Conservation (phyloP, 2,113 vertebrate species). For the Sterna hirundo region DNA sequence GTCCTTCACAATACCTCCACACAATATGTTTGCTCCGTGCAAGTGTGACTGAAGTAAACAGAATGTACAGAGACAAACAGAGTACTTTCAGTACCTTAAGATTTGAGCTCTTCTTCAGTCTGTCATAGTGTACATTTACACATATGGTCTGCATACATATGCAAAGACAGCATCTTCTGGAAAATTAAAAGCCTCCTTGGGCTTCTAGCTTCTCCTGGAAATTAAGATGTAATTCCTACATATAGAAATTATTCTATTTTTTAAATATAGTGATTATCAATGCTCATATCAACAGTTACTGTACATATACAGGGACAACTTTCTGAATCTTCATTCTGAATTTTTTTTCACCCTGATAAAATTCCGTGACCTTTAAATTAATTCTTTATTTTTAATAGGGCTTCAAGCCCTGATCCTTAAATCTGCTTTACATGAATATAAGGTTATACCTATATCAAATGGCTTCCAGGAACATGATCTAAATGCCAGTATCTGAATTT, state of each 20-base stretch:
- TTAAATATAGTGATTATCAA: not conserved
- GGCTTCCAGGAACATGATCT: not conserved
- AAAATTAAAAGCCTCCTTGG: not conserved
- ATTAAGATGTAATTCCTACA: not conserved
- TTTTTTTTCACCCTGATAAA: not conserved
- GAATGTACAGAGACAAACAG: not conserved
- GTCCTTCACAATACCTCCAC: not conserved
- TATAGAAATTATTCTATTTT: not conserved
- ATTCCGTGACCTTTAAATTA: not conserved
- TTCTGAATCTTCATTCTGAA: not conserved
- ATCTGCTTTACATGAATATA: not conserved
- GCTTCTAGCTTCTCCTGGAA: not conserved
- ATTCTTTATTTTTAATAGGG: not conserved
- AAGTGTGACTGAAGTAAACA: not conserved
- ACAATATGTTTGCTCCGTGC: not conserved
- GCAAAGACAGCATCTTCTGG: not conserved
- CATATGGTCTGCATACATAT: not conserved
- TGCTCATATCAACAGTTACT: not conserved
- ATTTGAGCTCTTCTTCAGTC: not conserved
- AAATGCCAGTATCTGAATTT: slow-evolving; percentile 8
- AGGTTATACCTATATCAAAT: not conserved
- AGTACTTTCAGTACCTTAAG: not conserved
- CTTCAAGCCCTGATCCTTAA: not conserved
- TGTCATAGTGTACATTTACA: not conserved
- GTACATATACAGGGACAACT: not conserved